phyloP scores from a whole-genome alignment of 2,113 vertebrate genomes.

The Proteles cristata region DNA sequence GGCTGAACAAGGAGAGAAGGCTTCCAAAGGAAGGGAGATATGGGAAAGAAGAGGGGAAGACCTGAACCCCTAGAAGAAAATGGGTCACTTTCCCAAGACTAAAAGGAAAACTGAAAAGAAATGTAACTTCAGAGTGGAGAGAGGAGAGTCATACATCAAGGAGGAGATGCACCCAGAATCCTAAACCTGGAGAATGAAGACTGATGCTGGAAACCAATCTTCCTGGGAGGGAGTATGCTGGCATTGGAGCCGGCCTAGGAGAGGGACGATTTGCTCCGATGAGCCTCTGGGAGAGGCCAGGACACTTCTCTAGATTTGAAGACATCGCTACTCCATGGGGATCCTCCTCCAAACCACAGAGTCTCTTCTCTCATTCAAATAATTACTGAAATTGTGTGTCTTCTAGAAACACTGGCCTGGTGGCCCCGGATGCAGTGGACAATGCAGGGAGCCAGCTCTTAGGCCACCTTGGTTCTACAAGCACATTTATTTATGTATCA shows the following conservation, averaged over 20 bases:
- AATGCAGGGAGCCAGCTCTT: not conserved
- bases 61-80: constrained; percentile 20
- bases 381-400: not conserved
- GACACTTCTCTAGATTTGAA: not conserved
- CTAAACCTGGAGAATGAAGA: not conserved
- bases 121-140: not conserved
- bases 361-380: not conserved
- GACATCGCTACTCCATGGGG: not conserved
- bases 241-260: not conserved
- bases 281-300: not conserved
- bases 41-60: not conserved
- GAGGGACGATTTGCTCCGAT: not conserved
- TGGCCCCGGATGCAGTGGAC: not conserved
- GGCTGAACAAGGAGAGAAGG: not conserved
- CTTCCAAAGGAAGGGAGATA: not conserved
- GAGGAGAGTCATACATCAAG: not conserved
- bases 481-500: not conserved
- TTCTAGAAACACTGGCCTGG: not conserved
- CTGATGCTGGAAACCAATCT: not conserved
- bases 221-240: not conserved
- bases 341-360: not conserved
- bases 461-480: not conserved
- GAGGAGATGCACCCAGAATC: not conserved
- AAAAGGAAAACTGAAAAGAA: constrained; percentile 25
- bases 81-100: not conserved